Evolutionary conservation across 30 jellyfish, hydroid and myxozoan species (phyloP).

Genomic region (Pelagia noctiluca): DNA sequence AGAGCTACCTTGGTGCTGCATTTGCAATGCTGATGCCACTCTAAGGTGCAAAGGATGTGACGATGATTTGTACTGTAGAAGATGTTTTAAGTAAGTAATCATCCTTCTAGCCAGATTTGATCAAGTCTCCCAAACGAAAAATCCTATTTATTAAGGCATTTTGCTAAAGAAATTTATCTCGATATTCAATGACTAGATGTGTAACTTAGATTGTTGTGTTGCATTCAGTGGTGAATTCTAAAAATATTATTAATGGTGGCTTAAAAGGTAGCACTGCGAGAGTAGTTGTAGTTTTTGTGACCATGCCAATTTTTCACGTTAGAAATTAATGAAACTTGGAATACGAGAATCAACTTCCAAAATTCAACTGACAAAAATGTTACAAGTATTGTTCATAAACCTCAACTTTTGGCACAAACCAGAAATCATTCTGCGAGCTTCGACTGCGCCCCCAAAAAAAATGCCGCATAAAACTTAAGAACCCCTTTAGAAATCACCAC

Average conservation of each 20-base stretch:
- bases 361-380: not conserved
- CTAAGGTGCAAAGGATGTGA: conserved; percentile 98
- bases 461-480: too few species aligned
- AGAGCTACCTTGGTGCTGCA: conserved; percentile 98
- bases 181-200: too few species aligned
- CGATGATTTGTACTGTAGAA: conserved; percentile 91
- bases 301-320: conserved; percentile 8
- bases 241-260: too few species aligned
- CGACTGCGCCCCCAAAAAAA: too few species aligned
- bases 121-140: not conserved
- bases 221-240: too few species aligned
- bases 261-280: too few species aligned
- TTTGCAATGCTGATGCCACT: conserved; percentile 90
- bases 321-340: not conserved
- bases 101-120: not conserved
- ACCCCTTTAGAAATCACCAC: too few species aligned
- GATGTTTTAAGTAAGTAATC: conserved; percentile 78
- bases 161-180: not conserved
- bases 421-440: too few species aligned
- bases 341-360: not conserved
- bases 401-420: too few species aligned
- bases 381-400: not conserved
- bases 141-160: not conserved
- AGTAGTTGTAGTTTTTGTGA: too few species aligned
- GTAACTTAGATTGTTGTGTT: too few species aligned